phyloP scores from a whole-genome alignment of 1,140 invertebrate genomes.

The Araneus ventricosus region DNA sequence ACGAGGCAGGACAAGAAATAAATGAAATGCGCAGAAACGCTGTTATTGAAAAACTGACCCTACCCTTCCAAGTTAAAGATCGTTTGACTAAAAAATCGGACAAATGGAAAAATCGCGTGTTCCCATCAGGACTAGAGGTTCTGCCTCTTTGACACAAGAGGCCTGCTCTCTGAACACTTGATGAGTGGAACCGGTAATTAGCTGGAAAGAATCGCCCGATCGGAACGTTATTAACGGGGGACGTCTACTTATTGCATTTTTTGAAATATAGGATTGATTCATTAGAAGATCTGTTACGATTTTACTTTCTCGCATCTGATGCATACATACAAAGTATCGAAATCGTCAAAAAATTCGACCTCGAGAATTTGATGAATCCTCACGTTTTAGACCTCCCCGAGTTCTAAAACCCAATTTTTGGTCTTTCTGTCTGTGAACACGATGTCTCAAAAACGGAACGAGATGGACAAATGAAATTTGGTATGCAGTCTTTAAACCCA shows the following conservation, averaged over 20 bases:
- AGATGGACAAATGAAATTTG: too few relatives aligned
- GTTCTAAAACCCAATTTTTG: too few relatives aligned
- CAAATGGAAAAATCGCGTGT: constrained; percentile 69
- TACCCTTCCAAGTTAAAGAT: constrained; percentile 24
- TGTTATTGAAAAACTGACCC: constrained; percentile 36
- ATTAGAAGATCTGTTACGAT: too few relatives aligned
- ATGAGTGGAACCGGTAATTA: constrained; percentile 72
- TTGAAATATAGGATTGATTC: background rate
- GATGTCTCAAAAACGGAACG: too few relatives aligned
- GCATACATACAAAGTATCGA: too few relatives aligned
- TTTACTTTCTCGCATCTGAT: too few relatives aligned
- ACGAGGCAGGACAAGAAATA: background rate
- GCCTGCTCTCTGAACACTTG: constrained; percentile 70
- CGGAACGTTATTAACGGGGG: constrained; percentile 57
- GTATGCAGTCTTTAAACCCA: too few relatives aligned
- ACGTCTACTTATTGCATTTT: background rate
- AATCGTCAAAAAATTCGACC: too few relatives aligned
- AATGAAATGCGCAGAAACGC: background rate
- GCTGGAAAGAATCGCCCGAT: constrained; percentile 55
- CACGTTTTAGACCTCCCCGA: too few relatives aligned
- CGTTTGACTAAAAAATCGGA: constrained; percentile 60
- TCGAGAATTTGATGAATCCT: too few relatives aligned
- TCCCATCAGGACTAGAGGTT: constrained; percentile 12
- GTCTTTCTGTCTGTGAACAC: too few relatives aligned
- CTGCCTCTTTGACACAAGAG: constrained; percentile 74